Conservation (phyloP, 2,113 vertebrate species). For the Pteruthius melanotis region DNA sequence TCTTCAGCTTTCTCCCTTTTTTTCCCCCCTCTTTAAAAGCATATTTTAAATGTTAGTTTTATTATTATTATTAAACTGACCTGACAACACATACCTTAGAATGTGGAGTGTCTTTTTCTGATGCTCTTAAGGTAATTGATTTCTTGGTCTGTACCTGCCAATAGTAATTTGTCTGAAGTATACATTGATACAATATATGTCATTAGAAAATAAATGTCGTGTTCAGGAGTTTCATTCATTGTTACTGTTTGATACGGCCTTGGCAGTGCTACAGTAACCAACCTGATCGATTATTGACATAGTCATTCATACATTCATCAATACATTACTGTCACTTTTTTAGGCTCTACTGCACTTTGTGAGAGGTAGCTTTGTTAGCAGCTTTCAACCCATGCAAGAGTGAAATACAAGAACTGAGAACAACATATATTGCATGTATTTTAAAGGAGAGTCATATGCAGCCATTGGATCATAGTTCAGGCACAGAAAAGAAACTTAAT, state of each 20-base stretch:
- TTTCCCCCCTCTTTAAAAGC: not conserved
- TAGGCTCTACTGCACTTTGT: not conserved
- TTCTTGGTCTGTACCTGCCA: constrained; percentile 65
- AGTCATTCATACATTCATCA: not conserved
- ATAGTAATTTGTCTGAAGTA: not conserved
- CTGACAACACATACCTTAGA: constrained; percentile 29
- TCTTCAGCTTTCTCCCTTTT: not conserved
- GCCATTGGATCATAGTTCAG: not conserved
- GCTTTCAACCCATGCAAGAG: not conserved
- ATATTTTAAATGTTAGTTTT: not conserved
- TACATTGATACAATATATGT: no score
- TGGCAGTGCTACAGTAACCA: not conserved
- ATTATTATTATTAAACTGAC: not conserved
- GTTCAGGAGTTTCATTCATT: not conserved
- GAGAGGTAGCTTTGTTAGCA: not conserved
- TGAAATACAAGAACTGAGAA: not conserved
- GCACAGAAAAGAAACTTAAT: not conserved
- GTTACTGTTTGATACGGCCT: not conserved
- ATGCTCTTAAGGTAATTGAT: not conserved
- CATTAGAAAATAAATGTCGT: rapidly evolving
- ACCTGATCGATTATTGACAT: not conserved
- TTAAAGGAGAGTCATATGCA: not conserved
- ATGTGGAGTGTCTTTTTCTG: constrained; percentile 34
- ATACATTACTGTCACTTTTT: not conserved
- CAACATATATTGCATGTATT: not conserved